A percentile compares a stretch with the other conserved stretches of the same genome.
phyloP scores from a whole-genome alignment of 1,140 invertebrate genomes.

The Diachasma alloeum region DNA sequence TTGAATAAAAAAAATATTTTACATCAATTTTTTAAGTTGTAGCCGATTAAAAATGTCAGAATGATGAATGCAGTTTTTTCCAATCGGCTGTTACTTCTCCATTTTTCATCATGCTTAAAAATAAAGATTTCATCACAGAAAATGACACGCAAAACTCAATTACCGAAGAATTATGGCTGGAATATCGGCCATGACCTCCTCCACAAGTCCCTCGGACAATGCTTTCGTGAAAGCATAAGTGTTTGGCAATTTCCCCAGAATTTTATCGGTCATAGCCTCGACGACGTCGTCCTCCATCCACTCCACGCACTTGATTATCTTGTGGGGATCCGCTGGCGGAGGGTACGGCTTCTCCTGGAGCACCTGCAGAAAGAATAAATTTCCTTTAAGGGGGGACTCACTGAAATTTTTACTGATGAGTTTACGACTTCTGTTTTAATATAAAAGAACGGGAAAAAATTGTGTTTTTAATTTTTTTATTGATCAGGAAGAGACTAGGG shows the following conservation, averaged over 20 bases:
- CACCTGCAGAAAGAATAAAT: slow-evolving; percentile 54
- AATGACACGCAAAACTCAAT: slow-evolving; percentile 29
- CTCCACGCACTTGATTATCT: slow-evolving; percentile 87
- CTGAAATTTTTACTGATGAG: too few relatives aligned
- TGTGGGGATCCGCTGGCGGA: slow-evolving; percentile 86
- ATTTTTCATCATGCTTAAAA: too few relatives aligned
- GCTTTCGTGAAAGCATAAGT: slow-evolving; percentile 94
- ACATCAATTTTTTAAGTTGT: too few relatives aligned
- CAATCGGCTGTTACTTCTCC: too few relatives aligned
- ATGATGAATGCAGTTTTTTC: too few relatives aligned
- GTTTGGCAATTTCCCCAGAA: slow-evolving; percentile 85
- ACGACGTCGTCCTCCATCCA: slow-evolving; percentile 86
- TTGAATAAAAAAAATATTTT: too few relatives aligned
- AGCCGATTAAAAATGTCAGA: too few relatives aligned
- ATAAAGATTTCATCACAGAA: too few relatives aligned
- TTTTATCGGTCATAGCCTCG: slow-evolving; percentile 75
- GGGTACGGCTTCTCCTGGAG: slow-evolving; percentile 80
- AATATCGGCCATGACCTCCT: slow-evolving; percentile 76
- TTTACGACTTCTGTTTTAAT: too few relatives aligned
- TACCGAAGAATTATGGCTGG: slow-evolving; percentile 88
- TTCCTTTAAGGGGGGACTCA: not conserved
- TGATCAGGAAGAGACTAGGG: too few relatives aligned
- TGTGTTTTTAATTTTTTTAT: too few relatives aligned
- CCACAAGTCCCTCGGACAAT: slow-evolving; percentile 81
- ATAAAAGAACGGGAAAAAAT: too few relatives aligned